Evolutionary conservation across 2,797 vertebrate genomes (phyloP), one percentile per base, ranked within the genome.

Genomic region (Urophycis tenuis): DNA sequence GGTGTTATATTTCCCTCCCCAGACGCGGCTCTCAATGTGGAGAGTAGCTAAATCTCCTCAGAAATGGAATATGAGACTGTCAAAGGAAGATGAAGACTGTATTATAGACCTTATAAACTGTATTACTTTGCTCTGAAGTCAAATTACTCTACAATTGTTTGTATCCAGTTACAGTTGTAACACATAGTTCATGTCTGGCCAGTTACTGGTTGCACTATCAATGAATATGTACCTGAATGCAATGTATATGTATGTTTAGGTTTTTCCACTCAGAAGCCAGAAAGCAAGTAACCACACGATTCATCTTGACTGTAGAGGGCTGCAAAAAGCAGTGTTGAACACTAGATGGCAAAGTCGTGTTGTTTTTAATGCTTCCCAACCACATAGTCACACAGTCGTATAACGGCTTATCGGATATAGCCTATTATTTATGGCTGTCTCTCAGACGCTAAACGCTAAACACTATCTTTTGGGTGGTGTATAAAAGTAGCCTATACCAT

Each of bases 1-100:
- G 60, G 19, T 29, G n/a, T n/a, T n/a, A n/a, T 41, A 3, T 75
- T 22, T 75, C 33, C 53, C 34, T 22, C 12, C 77, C 5, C 83
- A 91, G 90, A 19, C 87, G 85, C 29, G 82, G 85, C 34, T 85
- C 86, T 39, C 76, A 89, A 41, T 92, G 91, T 80, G 85, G 75
- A 74, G 79, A 80, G 74, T 85, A 82, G 71, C 15, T 71, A 39
- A 35, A 25, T 5, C 22, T 35, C 76, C 17, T 74, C 53, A 11
- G 35, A 79, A 30, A 69, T 8, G 77, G 36, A 39, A 35, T 67
- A 64, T 15, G 2, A 34, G 53, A 67, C 69, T 64, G 33, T 45
- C 41, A 32, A 36, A 74, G 17, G n/a, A n/a, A 10, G 8, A 75
- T 30, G 73, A 78, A 29, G 29, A 36, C 69, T 71, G 33, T 71